A percentile compares a stretch with the other conserved stretches of the same genome.
These are phyloP conservation scores for Bradypodion pumilum DNA, from an alignment of 2,797 vertebrate species.

Conservation along the genomic window DNA sequence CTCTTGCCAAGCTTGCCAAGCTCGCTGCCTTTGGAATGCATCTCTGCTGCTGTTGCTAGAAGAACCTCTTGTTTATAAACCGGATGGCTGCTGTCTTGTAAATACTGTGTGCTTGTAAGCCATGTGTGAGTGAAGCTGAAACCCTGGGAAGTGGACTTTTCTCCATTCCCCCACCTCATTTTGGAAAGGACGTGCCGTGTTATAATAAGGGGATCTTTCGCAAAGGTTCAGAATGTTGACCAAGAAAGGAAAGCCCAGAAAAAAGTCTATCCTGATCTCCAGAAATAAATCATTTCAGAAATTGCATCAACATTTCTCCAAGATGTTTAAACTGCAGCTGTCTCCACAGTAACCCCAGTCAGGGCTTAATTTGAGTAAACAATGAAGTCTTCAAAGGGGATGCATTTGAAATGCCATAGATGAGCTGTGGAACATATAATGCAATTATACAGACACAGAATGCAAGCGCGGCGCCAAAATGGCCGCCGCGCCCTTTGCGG, in stretches of 20 bases:
- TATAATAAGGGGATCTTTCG: background rate
- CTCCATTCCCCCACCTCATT: background rate
- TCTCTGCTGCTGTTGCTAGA: background rate
- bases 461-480: too few species aligned
- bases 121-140: background rate
- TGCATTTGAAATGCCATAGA: background rate
- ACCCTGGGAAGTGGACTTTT: background rate
- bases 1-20: constrained; percentile 4
- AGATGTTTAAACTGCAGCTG: background rate
- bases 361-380: constrained; percentile 3
- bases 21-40: constrained; percentile 23
- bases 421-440: background rate
- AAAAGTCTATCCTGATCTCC: background rate
- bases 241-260: background rate
- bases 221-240: background rate
- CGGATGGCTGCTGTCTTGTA: constrained; percentile 23
- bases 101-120: background rate
- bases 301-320: background rate
- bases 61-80: constrained; percentile 19
- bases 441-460: background rate
- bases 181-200: background rate
- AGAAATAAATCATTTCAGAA: background rate
- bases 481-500: too few species aligned
- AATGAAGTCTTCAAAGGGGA: background rate
- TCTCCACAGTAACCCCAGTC: background rate